Percentiles rank a stretch among this genome's conserved stretches.
Evolutionary conservation across 1,140 invertebrate genomes (phyloP).

Genomic region (Aradophagus sp.): DNA sequence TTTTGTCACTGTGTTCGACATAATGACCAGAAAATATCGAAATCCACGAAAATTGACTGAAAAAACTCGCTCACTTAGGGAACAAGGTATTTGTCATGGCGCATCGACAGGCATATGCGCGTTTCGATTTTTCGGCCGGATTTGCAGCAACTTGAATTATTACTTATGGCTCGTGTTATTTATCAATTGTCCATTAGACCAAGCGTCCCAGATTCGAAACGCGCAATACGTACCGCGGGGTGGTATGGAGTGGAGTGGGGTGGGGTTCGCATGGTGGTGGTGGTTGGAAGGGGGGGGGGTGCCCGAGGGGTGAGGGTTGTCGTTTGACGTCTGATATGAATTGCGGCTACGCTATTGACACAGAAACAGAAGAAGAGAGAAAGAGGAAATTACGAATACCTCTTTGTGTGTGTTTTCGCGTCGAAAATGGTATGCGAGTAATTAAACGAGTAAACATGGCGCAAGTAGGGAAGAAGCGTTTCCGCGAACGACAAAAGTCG

Average conservation of each 20-base stretch:
- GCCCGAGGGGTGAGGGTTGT: not conserved
- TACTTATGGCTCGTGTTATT: slow-evolving; percentile 3
- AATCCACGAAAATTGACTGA: too few relatives aligned
- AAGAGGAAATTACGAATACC: slow-evolving; percentile 23
- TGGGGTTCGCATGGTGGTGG: too few relatives aligned
- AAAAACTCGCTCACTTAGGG: too few relatives aligned
- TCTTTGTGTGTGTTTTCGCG: slow-evolving; percentile 13
- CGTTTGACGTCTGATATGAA: slow-evolving; percentile 20
- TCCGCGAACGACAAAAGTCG: not conserved
- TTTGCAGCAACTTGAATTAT: not conserved
- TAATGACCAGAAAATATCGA: too few relatives aligned
- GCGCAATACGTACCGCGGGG: too few relatives aligned
- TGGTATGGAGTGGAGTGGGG: too few relatives aligned
- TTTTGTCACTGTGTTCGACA: too few relatives aligned
- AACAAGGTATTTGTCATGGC: too few relatives aligned
- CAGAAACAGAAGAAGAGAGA: slow-evolving; percentile 17
- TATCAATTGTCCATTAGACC: slow-evolving; percentile 8
- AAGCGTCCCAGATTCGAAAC: slow-evolving; percentile 5
- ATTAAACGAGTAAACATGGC: slow-evolving; percentile 22
- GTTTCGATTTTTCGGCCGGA: too few relatives aligned
- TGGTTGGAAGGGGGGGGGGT: too few relatives aligned
- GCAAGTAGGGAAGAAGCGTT: not conserved
- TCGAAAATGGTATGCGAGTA: slow-evolving; percentile 15
- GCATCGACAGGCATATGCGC: too few relatives aligned
- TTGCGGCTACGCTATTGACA: slow-evolving; percentile 19